Evolutionary conservation across 92 coral and sea anemone genomes (phyloP), one percentile per base, ranked within the genome.

Genomic region (Diadumene lineata): DNA sequence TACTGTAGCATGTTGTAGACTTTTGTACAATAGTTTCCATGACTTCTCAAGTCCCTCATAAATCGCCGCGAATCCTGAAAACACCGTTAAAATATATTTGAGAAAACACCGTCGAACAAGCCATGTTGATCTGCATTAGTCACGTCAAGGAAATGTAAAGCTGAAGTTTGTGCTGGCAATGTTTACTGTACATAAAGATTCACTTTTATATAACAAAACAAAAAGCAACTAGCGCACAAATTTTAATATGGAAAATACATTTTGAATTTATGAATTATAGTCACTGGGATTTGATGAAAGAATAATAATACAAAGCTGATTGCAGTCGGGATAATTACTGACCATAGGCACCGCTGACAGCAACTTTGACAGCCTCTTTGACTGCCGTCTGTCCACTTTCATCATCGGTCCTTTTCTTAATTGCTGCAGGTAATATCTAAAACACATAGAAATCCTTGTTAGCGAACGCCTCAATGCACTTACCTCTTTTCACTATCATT

Each of bases 291-390:
- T n/a, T n/a, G n/a, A n/a, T n/a, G n/a, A n/a, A n/a, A n/a, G n/a
- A n/a, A n/a, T n/a, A n/a, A n/a, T n/a, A n/a, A n/a, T n/a, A n/a
- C 48, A 38, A 13, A 13, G 48, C 13, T 38, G 13, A 4, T 38
- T 38, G 48, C 48, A 38, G 48, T 70, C n/a, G n/a, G n/a, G n/a
- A 6, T 31, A 0, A 13, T 31, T 78, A 33, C 60, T 0, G 55
- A 94, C 98, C 98, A 75, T 83, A 82, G 0, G 88, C 93, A 17
- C 98, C 98, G 55, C 92, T 83, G 55, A 89, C 97, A 11, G 99
- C 99, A 1, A 96, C 99, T 61, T 87, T 89, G 21, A 96, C 87
- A 13, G 86, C 82, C 60, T 86, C 96, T 55, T 96, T 80, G 76
- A 92, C 81, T 13, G 89, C 83, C 11, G 82, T 78, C 33, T 78